Conservation (phyloP, 2,113 vertebrate genomes). For the Carettochelys insculpta region DNA sequence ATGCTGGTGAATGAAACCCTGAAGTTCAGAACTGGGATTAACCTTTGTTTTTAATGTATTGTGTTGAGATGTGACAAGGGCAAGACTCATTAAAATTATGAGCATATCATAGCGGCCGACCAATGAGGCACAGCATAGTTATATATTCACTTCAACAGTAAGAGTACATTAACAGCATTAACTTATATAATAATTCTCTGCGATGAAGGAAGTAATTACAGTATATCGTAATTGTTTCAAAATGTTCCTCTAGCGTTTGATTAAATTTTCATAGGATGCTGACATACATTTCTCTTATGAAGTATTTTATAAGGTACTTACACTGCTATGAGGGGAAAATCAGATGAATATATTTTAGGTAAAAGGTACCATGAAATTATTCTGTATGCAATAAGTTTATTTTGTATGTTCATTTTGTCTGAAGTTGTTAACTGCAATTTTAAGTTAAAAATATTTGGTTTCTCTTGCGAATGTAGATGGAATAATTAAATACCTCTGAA, state of each 20-base stretch:
- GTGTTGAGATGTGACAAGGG: background rate
- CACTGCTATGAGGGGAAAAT: background rate
- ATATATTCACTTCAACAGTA: background rate
- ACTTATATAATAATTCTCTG: background rate
- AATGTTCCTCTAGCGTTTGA: conserved; percentile 2
- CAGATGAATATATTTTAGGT: background rate
- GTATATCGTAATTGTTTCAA: background rate
- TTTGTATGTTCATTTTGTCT: background rate
- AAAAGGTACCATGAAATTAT: background rate
- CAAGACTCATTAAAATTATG: conserved; percentile 49
- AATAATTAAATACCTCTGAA: background rate
- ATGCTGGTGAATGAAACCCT: conserved; percentile 18
- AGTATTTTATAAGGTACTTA: background rate
- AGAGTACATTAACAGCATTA: background rate
- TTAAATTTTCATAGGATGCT: conserved; percentile 25
- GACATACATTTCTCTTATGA: background rate
- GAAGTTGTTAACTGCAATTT: background rate
- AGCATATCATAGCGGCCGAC: background rate
- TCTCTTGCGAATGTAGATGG: background rate
- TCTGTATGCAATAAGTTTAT: background rate
- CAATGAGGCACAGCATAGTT: background rate
- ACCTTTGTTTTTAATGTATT: conserved; percentile 22
- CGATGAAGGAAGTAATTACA: conserved; percentile 5
- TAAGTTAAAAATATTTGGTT: background rate
- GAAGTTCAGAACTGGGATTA: conserved; percentile 41